Base-by-base conservation (phyloP, 2,113 vertebrate genomes). In the Ramphastos sulfuratus region DNA sequence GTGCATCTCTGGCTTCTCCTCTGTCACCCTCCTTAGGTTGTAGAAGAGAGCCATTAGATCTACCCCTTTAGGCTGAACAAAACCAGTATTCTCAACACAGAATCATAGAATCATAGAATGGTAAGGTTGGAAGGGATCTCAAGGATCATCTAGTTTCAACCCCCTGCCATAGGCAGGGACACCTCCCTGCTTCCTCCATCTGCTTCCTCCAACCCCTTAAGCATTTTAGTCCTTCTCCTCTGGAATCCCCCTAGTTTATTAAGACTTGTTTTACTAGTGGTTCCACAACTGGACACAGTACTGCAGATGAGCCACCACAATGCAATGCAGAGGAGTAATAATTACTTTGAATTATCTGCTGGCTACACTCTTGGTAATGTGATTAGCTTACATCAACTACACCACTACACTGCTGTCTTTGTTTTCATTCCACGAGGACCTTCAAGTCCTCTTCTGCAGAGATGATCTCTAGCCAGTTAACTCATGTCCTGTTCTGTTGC, bases 251-350 rank as follows among this genome's bases (percentile, higher is more conserved):
- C 27, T 9, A 33, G 9, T 60, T 78, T 52, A 9, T 52, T 63
- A 37, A 54, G 10, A 82, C 44, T 54, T n/a, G 12, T 75, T 7
- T 55, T 31, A 39, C 6, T 44, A 28, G 42, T 8, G 31, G 1
- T 6, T 70, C 35, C 20, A 19, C 19, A 75, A 11, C 17, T 1
- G 4, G 42, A 50, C 16, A 9, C 27, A 15, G 8, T 30, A 24
- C 60, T 64, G 37, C 15, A 73, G 11, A 12, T 11, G 39, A 9
- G 58, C 2, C 2, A 7, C 24, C 14, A 16, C 8, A 27, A 17
- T 24, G 10, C 7, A 15, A 3, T 0, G 1, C 7, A 59, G 42
- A 66, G 46, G 23, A 24, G 9, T 55, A 35, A 55, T 23, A 42
- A 73, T 52, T 17, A 20, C 24, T 56, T 67, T 37, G 27, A 56